Evolutionary conservation across 2,888 invertebrate genomes (phyloP), one percentile per base, ranked within the genome.

Genomic region (Autographa pulchrina): DNA sequence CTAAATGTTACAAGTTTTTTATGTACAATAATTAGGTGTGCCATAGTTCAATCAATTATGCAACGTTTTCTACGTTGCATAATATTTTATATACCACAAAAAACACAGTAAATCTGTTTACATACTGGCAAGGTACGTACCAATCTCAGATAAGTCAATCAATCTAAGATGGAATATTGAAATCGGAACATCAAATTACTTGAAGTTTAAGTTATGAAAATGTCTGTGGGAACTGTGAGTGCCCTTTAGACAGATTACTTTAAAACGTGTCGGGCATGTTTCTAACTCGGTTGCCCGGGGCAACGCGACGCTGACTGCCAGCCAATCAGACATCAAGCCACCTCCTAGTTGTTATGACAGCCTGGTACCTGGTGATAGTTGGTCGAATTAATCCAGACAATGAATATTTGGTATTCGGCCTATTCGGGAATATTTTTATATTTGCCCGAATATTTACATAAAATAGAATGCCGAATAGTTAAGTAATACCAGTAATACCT

Each of bases 231-330:
- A 43, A 35, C 35, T 1, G 5, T 3, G 14, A 6, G 14, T 43
- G 14, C 14, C 43, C 14, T 16, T 43, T 16, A 43, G 1, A 43
- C 41, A 43, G 48, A 48, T 48, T 48, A 6, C 48, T n/a, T n/a
- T n/a, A n/a, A 43, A 43, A n/a, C 48, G 48, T 8, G 48, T 11
- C 35, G 35, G 35, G 43, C n/a, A n/a, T 48, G 48, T 48, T 48
- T 48, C n/a, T 48, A 48, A 48, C 48, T 48, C 48, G 38, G 75
- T 72, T 67, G 64, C 58, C 54, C 48, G 7, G 41, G 67, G 52
- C 67, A 65, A 75, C 75, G 72, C 75, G 72, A 67, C 75, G 75
- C 52, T 56, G 52, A 64, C 65, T 62, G 56, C 61, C 20, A 16
- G 48, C 48, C 43, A 43, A 59, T 52, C 32, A 41, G 38, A 38